Base-by-base conservation (phyloP, 2,888 invertebrate species). In the Octodonta nipae region DNA sequence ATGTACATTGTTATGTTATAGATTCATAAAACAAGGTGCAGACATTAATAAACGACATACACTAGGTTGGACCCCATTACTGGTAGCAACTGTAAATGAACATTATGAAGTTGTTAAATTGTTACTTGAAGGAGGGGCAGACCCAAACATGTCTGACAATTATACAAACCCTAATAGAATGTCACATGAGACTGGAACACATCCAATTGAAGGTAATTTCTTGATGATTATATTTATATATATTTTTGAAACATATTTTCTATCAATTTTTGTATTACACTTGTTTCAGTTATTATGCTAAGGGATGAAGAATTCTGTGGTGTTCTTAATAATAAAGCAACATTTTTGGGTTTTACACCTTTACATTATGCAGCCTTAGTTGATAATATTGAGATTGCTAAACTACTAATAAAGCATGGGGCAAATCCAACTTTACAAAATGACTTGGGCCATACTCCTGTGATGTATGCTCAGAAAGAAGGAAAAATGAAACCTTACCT, bases 61-160 rank as follows among this genome's bases (percentile, higher is more conserved):
- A 14, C 65, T 87, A 28, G 91, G 91, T 30, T 91, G 91, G 89
- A 86, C 85, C 8, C 73, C 86, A 14, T 65, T 91, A 16, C 86
- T 87, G 64, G 73, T 78, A 29, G 89, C 89, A 17, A 79, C 82
- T 6, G 78, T 87, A 20, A 86, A 84, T 63, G 77, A 77, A 40
- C 74, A 74, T 51, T 48, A 64, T 10, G 68, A 69, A 11, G 68
- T 68, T 35, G 70, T 79, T 13, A 64, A 65, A 47, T 64, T 72
- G 42, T 61, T 84, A 37, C 55, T 83, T 33, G 64, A 70, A n/a
- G 67, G 72, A 32, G 87, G 87, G n/a, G 87, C 86, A 14, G 76
- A 84, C 54, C 73, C 79, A 2, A 79, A 88, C 61, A 51, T 74
- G 16, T 74, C 70, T 26, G 86, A 86, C 61, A 75, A 78, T 36